Percentiles rank a stretch among this genome's conserved stretches.
Conservation (phyloP, 2,797 vertebrate genomes). For the Argya squamiceps region DNA sequence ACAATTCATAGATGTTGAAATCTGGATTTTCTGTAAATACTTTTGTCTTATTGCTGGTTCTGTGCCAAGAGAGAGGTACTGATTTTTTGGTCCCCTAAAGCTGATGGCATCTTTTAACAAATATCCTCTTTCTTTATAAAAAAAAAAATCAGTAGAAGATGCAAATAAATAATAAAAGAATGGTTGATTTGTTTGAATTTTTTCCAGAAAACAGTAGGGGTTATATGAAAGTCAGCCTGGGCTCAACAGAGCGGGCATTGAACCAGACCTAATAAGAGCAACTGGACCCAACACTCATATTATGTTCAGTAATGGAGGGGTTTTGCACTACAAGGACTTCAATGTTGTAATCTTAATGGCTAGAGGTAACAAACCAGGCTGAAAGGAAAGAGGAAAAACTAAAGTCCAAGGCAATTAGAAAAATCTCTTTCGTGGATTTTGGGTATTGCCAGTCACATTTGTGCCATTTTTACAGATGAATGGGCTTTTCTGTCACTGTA, state of each 20-base stretch:
- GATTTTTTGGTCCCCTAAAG: neutral
- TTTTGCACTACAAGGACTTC: slow-evolving; percentile 1
- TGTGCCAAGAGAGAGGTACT: neutral
- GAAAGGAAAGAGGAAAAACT: neutral
- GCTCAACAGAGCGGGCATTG: neutral
- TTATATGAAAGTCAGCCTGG: slow-evolving; percentile 24
- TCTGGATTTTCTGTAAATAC: neutral
- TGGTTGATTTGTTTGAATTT: slow-evolving; percentile 3
- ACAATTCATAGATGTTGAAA: neutral
- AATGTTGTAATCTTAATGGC: slow-evolving; percentile 16
- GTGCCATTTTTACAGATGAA: slow-evolving; percentile 20
- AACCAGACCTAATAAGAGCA: slow-evolving; percentile 45
- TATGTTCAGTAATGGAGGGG: neutral
- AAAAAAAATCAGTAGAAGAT: neutral
- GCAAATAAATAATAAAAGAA: slow-evolving; percentile 30
- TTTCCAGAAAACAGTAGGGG: slow-evolving; percentile 23
- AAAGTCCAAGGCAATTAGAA: slow-evolving; percentile 18
- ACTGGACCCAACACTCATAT: slow-evolving; percentile 5
- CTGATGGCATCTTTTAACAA: neutral
- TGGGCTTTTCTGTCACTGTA: slow-evolving; percentile 18
- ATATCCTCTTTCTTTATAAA: neutral
- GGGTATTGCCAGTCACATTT: neutral
- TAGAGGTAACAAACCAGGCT: slow-evolving; percentile 27
- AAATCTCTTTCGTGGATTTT: slow-evolving; percentile 15
- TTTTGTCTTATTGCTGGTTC: neutral